A percentile compares a stretch with the other conserved stretches of the same genome.
Conservation (phyloP, 2,113 vertebrate genomes). For the Cygnus buccinator region DNA sequence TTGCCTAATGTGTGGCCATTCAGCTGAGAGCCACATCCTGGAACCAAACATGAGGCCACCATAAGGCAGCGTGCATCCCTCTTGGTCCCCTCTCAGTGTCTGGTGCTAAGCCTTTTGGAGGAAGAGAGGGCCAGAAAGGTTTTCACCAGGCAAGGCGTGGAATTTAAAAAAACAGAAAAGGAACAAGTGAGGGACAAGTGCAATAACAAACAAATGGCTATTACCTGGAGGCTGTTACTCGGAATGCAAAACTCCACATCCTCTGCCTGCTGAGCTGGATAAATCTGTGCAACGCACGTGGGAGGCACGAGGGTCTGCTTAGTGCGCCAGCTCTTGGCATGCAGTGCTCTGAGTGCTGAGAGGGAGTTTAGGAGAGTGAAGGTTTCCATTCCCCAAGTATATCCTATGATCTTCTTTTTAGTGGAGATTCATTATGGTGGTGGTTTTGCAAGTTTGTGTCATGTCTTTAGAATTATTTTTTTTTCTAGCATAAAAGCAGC, state of each 20-base stretch:
- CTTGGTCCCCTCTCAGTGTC: no score
- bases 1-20: not conserved
- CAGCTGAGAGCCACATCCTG: not conserved
- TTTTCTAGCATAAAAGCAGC: not conserved
- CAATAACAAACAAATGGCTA: not conserved
- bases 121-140: not conserved
- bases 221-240: not conserved
- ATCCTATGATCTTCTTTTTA: not conserved
- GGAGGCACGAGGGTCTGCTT: not conserved
- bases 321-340: not conserved
- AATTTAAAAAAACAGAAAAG: not conserved
- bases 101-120: not conserved
- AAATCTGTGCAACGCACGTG: accelerated
- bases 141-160: not conserved
- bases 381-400: not conserved
- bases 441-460: not conserved
- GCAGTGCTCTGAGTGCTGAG: accelerated
- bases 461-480: not conserved
- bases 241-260: not conserved
- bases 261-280: not conserved
- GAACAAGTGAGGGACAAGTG: not conserved
- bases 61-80: not conserved
- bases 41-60: not conserved
- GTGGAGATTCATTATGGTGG: not conserved
- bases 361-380: not conserved